Percentiles rank a stretch among this genome's conserved stretches.
Evolutionary conservation across 2,797 vertebrate genomes (phyloP).

Genomic region (Sebastes iracundus): DNA sequence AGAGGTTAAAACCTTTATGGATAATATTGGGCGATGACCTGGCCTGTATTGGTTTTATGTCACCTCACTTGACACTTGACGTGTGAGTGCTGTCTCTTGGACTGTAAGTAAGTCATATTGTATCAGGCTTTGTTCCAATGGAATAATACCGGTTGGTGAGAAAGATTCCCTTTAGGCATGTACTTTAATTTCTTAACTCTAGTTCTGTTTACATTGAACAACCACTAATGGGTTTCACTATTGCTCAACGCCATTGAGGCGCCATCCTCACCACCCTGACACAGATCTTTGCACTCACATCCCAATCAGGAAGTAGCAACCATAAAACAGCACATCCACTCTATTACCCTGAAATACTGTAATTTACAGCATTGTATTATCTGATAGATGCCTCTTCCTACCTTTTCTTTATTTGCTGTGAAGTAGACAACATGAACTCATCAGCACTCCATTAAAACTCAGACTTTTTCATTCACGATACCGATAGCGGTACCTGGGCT

Average conservation of each 20-base stretch:
- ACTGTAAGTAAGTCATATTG: too few species aligned
- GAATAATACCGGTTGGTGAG: too few species aligned
- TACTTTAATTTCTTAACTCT: not conserved
- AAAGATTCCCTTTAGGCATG: too few species aligned
- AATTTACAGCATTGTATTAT: not conserved
- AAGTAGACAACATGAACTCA: not conserved
- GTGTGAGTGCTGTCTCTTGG: too few species aligned
- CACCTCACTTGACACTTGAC: too few species aligned
- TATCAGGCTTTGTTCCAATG: too few species aligned
- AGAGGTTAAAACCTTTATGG: too few species aligned
- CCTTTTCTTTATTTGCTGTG: not conserved
- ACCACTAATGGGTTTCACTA: not conserved
- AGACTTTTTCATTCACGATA: too few species aligned
- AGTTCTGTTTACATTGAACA: not conserved
- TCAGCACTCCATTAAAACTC: not conserved
- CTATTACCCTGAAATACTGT: not conserved
- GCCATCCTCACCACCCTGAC: not conserved
- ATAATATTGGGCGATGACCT: too few species aligned
- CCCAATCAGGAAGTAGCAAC: not conserved
- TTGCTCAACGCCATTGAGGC: not conserved
- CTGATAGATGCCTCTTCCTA: not conserved
- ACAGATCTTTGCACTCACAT: not conserved
- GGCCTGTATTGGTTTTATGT: too few species aligned
- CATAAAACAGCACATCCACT: not conserved
- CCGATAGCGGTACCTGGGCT: too few species aligned